Conservation (phyloP, 1,140 invertebrate species). For the Piezodorus guildinii region DNA sequence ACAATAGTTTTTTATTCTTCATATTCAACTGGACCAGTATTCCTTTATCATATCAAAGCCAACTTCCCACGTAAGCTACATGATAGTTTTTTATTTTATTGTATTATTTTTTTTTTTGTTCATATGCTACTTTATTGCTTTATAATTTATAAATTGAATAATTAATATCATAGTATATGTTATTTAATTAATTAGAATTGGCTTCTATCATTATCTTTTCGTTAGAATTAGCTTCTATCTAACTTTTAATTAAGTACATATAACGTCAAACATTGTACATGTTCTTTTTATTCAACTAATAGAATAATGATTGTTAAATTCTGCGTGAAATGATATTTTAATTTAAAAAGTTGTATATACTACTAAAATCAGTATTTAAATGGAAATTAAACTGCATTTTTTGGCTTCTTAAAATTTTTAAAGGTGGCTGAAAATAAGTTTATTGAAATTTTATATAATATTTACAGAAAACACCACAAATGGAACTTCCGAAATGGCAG, state of each 20-base stretch:
- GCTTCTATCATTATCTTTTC: too few species aligned
- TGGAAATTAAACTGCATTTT: too few species aligned
- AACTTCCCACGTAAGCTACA: conserved; percentile 22
- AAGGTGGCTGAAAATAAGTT: too few species aligned
- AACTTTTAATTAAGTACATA: neutral
- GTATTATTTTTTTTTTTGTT: neutral
- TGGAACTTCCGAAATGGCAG: neutral
- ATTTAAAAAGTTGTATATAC: too few species aligned
- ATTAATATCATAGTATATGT: neutral
- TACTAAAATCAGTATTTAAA: too few species aligned
- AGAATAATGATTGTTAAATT: neutral
- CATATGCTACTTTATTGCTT: neutral
- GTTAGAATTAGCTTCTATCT: neutral
- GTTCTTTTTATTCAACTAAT: neutral
- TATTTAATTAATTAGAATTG: neutral
- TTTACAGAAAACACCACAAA: neutral
- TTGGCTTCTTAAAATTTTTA: too few species aligned
- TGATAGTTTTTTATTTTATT: neutral
- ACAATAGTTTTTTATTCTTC: conserved; percentile 27
- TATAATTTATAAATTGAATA: neutral
- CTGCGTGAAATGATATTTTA: neutral
- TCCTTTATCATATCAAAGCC: conserved; percentile 26
- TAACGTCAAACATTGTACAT: too few species aligned
- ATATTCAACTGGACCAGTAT: conserved; percentile 26
- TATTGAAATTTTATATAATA: neutral